A percentile compares a stretch with the other conserved stretches of the same genome.
These are phyloP conservation scores for Siniperca chuatsi DNA, from an alignment of 2,113 vertebrate genomes.

Conservation along the genomic window DNA sequence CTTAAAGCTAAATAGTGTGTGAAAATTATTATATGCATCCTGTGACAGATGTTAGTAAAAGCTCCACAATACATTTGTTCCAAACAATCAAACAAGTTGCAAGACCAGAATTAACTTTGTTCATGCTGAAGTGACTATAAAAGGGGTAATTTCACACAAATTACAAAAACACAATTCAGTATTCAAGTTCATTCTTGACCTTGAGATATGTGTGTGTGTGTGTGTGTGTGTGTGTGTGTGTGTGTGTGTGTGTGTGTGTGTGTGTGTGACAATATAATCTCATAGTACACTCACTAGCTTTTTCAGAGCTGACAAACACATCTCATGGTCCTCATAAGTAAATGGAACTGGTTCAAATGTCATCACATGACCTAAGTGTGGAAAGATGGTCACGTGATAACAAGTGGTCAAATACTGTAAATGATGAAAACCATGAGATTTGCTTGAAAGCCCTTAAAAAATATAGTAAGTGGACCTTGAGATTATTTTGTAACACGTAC, in stretches of 20 bases:
- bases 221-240: no score
- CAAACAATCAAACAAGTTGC: constrained; percentile 26
- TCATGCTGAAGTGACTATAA: not conserved
- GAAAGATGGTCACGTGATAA: not conserved
- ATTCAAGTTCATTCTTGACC: constrained; percentile 14
- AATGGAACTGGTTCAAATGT: not conserved
- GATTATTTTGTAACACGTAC: not conserved
- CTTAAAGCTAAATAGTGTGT: constrained; percentile 39
- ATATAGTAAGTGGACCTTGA: not conserved
- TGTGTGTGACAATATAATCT: not conserved
- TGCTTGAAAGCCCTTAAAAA: not conserved
- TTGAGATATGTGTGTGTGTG: constrained; percentile 6
- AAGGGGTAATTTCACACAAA: not conserved
- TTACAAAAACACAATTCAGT: constrained; percentile 1
- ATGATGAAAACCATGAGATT: not conserved
- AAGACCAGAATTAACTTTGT: constrained; percentile 2
- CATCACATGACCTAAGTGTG: not conserved
- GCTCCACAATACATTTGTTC: constrained; percentile 34
- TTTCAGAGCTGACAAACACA: not conserved
- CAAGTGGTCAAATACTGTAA: not conserved
- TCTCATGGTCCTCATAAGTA: not conserved
- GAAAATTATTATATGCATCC: constrained; percentile 20
- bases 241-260: not conserved
- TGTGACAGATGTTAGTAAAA: constrained; percentile 23
- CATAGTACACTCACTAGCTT: not conserved